These are phyloP conservation scores for Chromis chromis DNA, from an alignment of 2,797 vertebrate genomes.

Conservation along the genomic window DNA sequence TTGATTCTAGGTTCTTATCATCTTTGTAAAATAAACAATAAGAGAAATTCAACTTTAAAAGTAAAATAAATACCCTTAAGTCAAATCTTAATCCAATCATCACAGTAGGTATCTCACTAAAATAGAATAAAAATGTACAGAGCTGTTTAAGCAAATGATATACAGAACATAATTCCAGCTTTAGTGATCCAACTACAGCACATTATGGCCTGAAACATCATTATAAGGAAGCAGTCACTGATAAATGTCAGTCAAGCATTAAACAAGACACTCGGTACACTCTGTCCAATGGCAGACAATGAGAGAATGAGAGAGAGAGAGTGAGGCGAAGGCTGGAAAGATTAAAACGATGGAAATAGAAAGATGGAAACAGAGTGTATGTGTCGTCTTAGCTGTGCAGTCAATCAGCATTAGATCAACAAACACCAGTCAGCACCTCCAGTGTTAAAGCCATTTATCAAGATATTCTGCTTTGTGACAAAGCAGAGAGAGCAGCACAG, in stretches of 20 bases:
- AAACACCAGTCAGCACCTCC: constrained; percentile 35
- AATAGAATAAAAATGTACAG: constrained; percentile 6
- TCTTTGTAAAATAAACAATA: not conserved
- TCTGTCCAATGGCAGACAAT: not conserved
- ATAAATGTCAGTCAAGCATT: constrained; percentile 54
- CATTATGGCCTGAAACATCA: constrained; percentile 36
- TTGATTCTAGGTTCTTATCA: no score
- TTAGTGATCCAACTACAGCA: constrained; percentile 15
- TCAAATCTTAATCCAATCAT: not conserved
- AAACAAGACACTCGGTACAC: constrained; percentile 43
- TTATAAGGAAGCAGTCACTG: constrained; percentile 45
- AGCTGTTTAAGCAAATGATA: constrained; percentile 29
- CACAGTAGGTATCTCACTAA: not conserved
- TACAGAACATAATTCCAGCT: constrained; percentile 30
- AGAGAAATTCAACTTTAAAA: no score
- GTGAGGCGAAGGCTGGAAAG: not conserved
- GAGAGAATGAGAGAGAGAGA: not conserved
- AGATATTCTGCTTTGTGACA: constrained; percentile 33
- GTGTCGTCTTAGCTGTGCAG: constrained; percentile 42
- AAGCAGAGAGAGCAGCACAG: constrained; percentile 20
- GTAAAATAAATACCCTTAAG: no score
- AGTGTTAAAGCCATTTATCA: constrained; percentile 61
- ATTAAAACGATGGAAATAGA: constrained; percentile 23
- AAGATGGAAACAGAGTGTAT: constrained; percentile 22
- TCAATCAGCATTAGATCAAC: constrained; percentile 39